Base-by-base conservation (phyloP, 2,888 invertebrate genomes). In the Agrochola litura region DNA sequence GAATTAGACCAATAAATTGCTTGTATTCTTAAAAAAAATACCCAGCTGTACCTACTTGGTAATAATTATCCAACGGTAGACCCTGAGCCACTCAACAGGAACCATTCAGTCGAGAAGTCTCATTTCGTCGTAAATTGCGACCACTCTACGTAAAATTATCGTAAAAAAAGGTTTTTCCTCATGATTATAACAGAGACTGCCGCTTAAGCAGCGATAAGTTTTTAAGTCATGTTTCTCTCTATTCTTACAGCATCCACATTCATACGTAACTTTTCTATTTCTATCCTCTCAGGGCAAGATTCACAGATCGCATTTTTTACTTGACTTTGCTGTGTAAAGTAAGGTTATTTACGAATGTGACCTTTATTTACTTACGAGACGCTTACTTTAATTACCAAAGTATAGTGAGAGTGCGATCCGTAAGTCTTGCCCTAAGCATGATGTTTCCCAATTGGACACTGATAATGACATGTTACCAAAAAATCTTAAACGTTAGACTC, bases 81-180 rank as follows among this genome's bases (percentile, higher is more conserved):
- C 41, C 46, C 22, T 52, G 14, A n/a, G 43, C 71, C 71, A 65
- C 71, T 84, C 54, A 16, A 37, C 19, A 49, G 54, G 41, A 60
- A 25, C 61, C 60, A 19, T 67, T 82, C 64, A 25, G 46, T 80
- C 76, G 41, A 76, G 61, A 58, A 60, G 43, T 65, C 71, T 73
- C 52, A 61, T 72, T 84, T 22, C 1, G 14, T 58, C 56, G 43
- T 72, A 70, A 79, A 76, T 81, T 66, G 52, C 64, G 60, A 68
- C 60, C 71, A 81, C 85, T 82, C 63, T 22, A 81, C 60, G 37
- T 52, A 14, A 19, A 76, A 84, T 76, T 56, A 60, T 60, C 60
- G 64, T 49, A 37, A 72, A 71, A 41, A 19, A 25, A 41, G 64
- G 22, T 25, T 66, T 56, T 60, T 52, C 25, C 25, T 25, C 30